Base-by-base conservation (phyloP, 2,797 vertebrate genomes). In the Antrozous pallidus region DNA sequence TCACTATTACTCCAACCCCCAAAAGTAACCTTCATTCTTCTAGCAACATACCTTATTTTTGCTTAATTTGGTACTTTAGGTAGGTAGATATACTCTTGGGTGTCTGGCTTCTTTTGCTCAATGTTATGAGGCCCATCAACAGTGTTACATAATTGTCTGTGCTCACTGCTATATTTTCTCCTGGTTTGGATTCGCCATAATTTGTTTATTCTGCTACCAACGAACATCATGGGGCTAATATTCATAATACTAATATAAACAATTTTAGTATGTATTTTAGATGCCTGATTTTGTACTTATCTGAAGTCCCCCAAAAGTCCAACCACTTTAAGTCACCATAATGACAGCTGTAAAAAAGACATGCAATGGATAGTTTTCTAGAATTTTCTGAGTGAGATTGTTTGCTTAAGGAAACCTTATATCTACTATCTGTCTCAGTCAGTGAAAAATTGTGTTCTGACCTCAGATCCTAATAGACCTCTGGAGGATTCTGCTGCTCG, bases 391-490 rank as follows among this genome's bases (percentile, higher is more conserved):
- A 86, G 40, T 88, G 70, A 94, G 73, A 88, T 45, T 51, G 42
- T 82, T 87, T 69, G 67, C 63, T 81, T 89, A 18, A 91, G 80
- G 31, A 90, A 95, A 77, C 0, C 42, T 69, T 71, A 12, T 14
- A 51, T 92, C 42, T 47, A 54, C 0, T 86, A 42, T 91, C 85
- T 92, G 42, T 91, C 42, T 82, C 42, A 67, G 45, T 73, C 10
- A 85, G 28, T 10, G 6, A 17, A 45, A 87, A 79, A 24, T 28
- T 31, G 45, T 91, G 42, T 28, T 92, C 71, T 90, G 61, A 91
- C 40, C 73, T 40, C 28, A 67, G 56, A 79, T 63, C 81, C 61
- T 93, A 95, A 90, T 82, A 92, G 77, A 49, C 80, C 93, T 85
- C 47, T 75, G 71, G 77, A 71, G 65, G 63, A 91, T 91, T 78